A percentile compares a stretch with the other conserved stretches of the same genome.
Conservation (phyloP, 2,888 invertebrate species). For the Rhagonycha fulva region DNA sequence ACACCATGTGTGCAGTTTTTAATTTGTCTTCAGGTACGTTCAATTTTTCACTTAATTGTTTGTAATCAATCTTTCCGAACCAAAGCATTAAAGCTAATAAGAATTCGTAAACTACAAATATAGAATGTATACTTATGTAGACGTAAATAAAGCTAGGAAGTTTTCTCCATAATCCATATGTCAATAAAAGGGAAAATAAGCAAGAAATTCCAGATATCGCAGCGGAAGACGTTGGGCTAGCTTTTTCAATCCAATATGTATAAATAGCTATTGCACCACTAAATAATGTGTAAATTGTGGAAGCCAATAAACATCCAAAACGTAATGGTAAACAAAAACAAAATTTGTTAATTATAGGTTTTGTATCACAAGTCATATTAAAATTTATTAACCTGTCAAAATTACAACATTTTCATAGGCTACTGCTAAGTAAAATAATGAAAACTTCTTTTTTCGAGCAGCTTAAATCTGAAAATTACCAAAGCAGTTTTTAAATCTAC, state of each 20-base stretch:
- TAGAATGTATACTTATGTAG: neutral
- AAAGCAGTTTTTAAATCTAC: too few species aligned
- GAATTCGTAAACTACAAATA: neutral
- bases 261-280: neutral
- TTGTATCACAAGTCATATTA: neutral
- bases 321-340: neutral
- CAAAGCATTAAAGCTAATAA: neutral
- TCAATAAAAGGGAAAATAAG: neutral
- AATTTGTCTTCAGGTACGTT: neutral
- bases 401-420: neutral
- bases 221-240: neutral
- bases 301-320: neutral
- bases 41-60: neutral
- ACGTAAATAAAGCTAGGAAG: neutral
- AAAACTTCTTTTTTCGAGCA: too few species aligned
- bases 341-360: neutral
- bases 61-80: neutral
- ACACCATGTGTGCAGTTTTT: neutral
- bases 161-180: neutral
- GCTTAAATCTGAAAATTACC: too few species aligned
- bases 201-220: neutral
- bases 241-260: neutral
- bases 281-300: neutral
- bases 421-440: neutral
- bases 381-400: neutral